Percentiles rank a stretch among this genome's conserved stretches.
These are phyloP conservation scores for Oreochromis spilurus DNA, from an alignment of 2,113 vertebrate species.

Conservation along the genomic window DNA sequence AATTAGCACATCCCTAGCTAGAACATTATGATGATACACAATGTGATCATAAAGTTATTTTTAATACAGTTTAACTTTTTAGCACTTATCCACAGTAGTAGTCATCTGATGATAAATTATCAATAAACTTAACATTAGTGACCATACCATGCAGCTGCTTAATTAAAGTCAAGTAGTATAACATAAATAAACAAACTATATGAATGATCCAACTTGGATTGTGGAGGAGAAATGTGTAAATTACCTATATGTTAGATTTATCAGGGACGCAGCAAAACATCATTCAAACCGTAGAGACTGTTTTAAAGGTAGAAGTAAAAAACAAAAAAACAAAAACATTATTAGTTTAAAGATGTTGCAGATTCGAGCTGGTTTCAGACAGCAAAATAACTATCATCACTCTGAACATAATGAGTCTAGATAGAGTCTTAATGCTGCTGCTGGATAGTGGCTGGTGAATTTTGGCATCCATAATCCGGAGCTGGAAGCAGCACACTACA, in stretches of 20 bases:
- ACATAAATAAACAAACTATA: neutral
- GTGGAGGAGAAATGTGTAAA: neutral
- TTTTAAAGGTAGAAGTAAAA: neutral
- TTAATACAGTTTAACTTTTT: neutral
- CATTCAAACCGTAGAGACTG: conserved; percentile 2
- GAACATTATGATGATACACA: neutral
- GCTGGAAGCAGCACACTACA: neutral
- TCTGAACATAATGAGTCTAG: neutral
- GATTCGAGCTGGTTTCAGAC: neutral
- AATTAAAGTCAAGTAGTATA: neutral
- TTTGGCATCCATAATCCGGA: neutral
- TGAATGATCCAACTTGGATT: too few relatives aligned
- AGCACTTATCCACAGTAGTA: neutral
- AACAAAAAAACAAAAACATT: neutral
- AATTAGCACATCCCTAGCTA: neutral
- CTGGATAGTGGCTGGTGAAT: neutral
- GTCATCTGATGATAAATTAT: neutral
- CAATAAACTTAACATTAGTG: neutral
- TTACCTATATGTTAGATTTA: neutral
- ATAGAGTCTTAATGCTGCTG: neutral
- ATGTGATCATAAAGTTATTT: neutral
- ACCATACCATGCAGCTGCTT: neutral
- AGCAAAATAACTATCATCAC: neutral
- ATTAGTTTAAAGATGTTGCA: conserved; percentile 10
- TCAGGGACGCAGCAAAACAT: neutral